Evolutionary conservation across 92 coral and sea anemone species (phyloP), one percentile per base, ranked within the genome.

Genomic region (Muricea muricata): DNA sequence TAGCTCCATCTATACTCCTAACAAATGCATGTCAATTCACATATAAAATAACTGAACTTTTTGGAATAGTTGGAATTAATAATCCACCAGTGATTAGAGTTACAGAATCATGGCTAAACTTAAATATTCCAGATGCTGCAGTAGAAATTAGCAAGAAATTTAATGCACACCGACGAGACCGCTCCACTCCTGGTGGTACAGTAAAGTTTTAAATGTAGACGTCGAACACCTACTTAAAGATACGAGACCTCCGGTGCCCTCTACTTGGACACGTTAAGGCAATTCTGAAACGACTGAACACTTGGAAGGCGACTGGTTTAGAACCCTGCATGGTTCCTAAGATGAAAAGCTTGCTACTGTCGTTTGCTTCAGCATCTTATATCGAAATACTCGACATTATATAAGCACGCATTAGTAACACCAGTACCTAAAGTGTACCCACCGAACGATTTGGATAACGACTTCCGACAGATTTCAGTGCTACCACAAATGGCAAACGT

Each of bases 401-500:
- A 45, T 26, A 48, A 39, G 10, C 25, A n/a, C n/a, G n/a, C n/a
- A n/a, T n/a, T n/a, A n/a, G n/a, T n/a, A n/a, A n/a, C n/a, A n/a
- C n/a, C n/a, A n/a, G n/a, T n/a, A n/a, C n/a, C n/a, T n/a, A n/a
- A n/a, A n/a, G n/a, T n/a, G n/a, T n/a, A 23, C 21, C 21, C n/a
- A 23, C 80, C 80, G 7, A 54, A 39, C 8, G 57, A 74, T 20
- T 39, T 74, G 21, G 65, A 74, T 10, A 30, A 35, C 42, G 80
- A 74, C 37, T 74, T 33, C 54, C 24, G 80, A 14, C 80, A 74
- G 52, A 73, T 73, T 20, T 73, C 80, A 17, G 54, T 45, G 11
- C 52, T 74, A 31, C 84, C 71, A 10, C 71, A 57, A 45, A 6
- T 33, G 29, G 73, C 84, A n/a, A 57, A 79, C 28, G 25, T 79